A percentile compares a stretch with the other conserved stretches of the same genome.
These are phyloP conservation scores for Parauchenoglanis punctatus DNA, from an alignment of 2,797 vertebrate species.

Conservation along the genomic window DNA sequence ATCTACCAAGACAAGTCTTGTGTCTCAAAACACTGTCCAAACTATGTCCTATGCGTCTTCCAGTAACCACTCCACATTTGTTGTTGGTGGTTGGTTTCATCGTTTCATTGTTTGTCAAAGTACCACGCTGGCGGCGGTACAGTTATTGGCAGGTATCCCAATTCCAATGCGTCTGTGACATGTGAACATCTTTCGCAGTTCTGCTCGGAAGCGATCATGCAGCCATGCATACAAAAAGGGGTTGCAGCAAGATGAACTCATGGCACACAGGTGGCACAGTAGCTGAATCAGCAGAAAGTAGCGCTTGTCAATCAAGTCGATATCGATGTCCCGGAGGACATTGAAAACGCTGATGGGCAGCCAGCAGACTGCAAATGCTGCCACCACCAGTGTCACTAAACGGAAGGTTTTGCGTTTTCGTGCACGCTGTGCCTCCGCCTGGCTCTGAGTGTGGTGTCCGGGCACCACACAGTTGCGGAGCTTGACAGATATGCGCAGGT, in stretches of 20 bases:
- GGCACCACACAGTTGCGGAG: constrained; percentile 84
- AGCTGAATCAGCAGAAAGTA: constrained; percentile 88
- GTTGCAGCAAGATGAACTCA: constrained; percentile 90
- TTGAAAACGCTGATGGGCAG: constrained; percentile 89
- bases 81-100: neutral
- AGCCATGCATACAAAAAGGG: constrained; percentile 90
- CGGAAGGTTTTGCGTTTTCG: constrained; percentile 87
- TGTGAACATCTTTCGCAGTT: constrained; percentile 82
- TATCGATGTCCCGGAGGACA: constrained; percentile 85
- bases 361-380: constrained; percentile 85
- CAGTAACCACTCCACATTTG: neutral
- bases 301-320: constrained; percentile 83
- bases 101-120: constrained; percentile 67
- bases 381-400: constrained; percentile 83
- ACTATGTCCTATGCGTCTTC: neutral
- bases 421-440: constrained; percentile 78
- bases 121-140: constrained; percentile 75
- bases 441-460: constrained; percentile 82
- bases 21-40: neutral
- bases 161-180: constrained; percentile 78
- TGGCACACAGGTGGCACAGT: constrained; percentile 86
- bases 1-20: neutral
- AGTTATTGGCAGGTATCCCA: constrained; percentile 74
- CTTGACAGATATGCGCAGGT: constrained; percentile 86
- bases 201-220: constrained; percentile 83